These are phyloP conservation scores for Cherax quadricarinatus DNA, from an alignment of 1,140 invertebrate species.

Conservation along the genomic window DNA sequence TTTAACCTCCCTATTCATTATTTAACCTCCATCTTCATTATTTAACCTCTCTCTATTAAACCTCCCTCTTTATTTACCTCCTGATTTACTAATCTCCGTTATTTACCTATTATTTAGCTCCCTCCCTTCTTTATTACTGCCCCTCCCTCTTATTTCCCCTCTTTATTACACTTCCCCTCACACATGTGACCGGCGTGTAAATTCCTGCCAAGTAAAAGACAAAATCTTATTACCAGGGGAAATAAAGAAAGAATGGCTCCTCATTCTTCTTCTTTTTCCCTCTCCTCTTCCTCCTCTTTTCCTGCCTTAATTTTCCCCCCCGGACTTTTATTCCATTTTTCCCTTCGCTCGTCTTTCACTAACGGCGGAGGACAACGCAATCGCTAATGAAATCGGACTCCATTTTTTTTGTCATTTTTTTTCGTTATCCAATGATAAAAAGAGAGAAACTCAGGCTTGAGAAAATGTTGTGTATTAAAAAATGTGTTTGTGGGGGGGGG, in stretches of 20 bases:
- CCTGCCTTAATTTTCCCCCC: neutral
- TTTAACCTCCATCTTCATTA: too few relatives aligned
- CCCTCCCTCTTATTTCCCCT: too few relatives aligned
- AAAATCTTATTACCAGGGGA: too few relatives aligned
- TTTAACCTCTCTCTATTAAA: too few relatives aligned
- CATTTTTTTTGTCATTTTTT: neutral
- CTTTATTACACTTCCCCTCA: too few relatives aligned
- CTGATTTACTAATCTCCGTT: too few relatives aligned
- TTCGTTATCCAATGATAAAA: neutral
- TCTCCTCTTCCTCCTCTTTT: neutral
- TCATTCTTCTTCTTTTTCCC: slow-evolving; percentile 3
- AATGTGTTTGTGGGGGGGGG: slow-evolving; percentile 1
- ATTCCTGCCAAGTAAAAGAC: too few relatives aligned
- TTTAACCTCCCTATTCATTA: too few relatives aligned
- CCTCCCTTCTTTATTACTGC: too few relatives aligned
- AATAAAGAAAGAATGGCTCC: too few relatives aligned
- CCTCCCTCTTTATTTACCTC: neutral
- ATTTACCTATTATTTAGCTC: too few relatives aligned
- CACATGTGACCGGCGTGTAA: too few relatives aligned
- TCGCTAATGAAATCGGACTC: slow-evolving; percentile 38
- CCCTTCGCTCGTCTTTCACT: neutral
- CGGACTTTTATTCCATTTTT: neutral
- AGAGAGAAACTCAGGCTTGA: neutral
- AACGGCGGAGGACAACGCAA: slow-evolving; percentile 40
- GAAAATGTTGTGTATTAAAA: neutral